Base-by-base conservation (phyloP, 2,797 vertebrate genomes). In the Crocidura indochinensis region DNA sequence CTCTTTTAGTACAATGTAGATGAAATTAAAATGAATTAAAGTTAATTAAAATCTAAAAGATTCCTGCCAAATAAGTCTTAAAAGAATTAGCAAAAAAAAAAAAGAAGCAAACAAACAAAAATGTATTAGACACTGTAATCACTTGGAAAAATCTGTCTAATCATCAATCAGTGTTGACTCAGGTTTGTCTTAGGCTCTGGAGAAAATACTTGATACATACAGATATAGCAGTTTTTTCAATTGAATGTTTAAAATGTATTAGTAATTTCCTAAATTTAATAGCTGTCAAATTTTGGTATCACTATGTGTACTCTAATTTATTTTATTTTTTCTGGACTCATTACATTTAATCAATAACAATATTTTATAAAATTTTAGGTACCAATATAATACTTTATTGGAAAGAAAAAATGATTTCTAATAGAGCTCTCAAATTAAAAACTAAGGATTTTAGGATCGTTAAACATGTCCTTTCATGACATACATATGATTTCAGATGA, bases 111-210 rank as follows among this genome's bases (percentile, higher is more conserved):
- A 38, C 38, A 38, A 38, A 38, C 38, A 60, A 60, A 6, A 17
- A 60, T 11, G 26, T 12, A 38, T 1, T 19, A 1, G 0, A 27
- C 9, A 26, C 12, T 2, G 2, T 44, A 2, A 24, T 27, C 20
- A 29, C 20, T 20, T n/a, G 7, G 56, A 11, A 75, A 78, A 77
- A 20, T 44, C n/a, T 56, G 51, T 76, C 3, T n/a, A 20, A 77
- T 31, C 17, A 31, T 69, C 8, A 62, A 12, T 14, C n/a, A 87
- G 38, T 4, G 67, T 83, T 74, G 47, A 65, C 1, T 24, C 0
- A 47, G 20, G 12, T 7, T 6, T 65, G 29, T 65, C 26, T 81
- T 46, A 93, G 49, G 24, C 9, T 15, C n/a, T 7, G 11, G 29
- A 10, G 4, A 67, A 72, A 38, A n/a, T 6, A 17, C 78, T 46